A percentile compares a stretch with the other conserved stretches of the same genome.
Evolutionary conservation across 2,113 vertebrate species (phyloP).

Genomic region (Paramisgurnus dabryanus): DNA sequence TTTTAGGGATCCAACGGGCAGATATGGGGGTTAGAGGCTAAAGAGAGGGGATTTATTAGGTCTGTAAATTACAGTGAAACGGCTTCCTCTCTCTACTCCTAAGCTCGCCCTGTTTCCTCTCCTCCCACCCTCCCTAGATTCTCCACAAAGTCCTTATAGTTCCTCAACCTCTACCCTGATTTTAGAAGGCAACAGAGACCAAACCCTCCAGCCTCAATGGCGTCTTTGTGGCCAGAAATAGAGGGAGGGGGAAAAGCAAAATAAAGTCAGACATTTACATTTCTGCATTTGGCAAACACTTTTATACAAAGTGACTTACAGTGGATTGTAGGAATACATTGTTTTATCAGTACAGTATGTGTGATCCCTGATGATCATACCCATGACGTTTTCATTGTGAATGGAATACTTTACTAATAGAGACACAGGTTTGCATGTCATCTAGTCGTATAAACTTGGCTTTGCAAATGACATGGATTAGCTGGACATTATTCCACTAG

Average conservation of each 20-base stretch:
- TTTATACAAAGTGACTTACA: too few relatives aligned
- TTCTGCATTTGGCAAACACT: too few relatives aligned
- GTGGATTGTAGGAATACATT: too few relatives aligned
- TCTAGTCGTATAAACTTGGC: too few relatives aligned
- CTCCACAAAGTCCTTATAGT: constrained; percentile 54
- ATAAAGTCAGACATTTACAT: background rate
- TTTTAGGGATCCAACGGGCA: constrained; percentile 71
- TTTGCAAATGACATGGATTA: background rate
- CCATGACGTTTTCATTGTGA: too few relatives aligned
- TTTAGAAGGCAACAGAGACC: constrained; percentile 7
- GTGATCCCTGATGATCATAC: too few relatives aligned
- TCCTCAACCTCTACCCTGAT: background rate
- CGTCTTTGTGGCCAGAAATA: constrained; percentile 30
- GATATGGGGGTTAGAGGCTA: constrained; percentile 74
- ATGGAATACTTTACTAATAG: too few relatives aligned
- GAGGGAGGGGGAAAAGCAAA: constrained; percentile 6
- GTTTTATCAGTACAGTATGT: too few relatives aligned
- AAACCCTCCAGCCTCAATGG: constrained; percentile 28
- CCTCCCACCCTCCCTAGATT: constrained; percentile 3
- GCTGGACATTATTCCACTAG: background rate
- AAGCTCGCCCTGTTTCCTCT: constrained; percentile 22
- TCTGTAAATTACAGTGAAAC: constrained; percentile 72
- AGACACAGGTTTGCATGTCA: too few relatives aligned
- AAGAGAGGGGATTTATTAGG: constrained; percentile 76
- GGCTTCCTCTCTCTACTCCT: constrained; percentile 41